Conservation (phyloP, 2,888 invertebrate species). For the Salticus scenicus region DNA sequence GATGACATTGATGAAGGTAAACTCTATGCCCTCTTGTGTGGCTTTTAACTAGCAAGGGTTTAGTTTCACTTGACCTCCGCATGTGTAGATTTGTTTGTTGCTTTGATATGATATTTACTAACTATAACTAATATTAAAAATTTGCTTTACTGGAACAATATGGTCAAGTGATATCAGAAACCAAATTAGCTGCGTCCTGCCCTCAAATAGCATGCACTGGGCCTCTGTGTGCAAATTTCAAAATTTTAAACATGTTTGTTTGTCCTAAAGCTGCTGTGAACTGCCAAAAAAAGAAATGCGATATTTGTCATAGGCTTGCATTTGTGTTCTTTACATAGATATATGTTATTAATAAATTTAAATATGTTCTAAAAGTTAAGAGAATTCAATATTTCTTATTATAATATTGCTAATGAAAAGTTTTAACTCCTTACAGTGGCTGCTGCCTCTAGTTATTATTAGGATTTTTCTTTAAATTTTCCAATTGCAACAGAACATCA, state of each 20-base stretch:
- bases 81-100: constrained; percentile 20
- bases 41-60: constrained; percentile 49
- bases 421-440: constrained; percentile 31
- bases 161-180: constrained; percentile 58
- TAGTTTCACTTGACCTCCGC: constrained; percentile 43
- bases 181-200: constrained; percentile 67
- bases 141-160: not conserved
- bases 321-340: constrained; percentile 62
- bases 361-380: not conserved
- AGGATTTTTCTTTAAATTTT: not conserved
- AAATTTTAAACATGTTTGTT: constrained; percentile 37
- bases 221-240: constrained; percentile 39
- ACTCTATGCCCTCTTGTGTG: constrained; percentile 61
- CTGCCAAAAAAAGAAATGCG: constrained; percentile 24
- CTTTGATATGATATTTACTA: constrained; percentile 14
- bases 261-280: constrained; percentile 46
- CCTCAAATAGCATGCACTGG: constrained; percentile 63
- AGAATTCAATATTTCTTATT: too few species aligned
- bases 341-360: not conserved
- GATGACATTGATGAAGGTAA: constrained; percentile 66
- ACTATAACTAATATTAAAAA: constrained; percentile 1
- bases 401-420: not conserved
- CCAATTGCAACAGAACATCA: constrained; percentile 52
- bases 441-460: constrained; percentile 43
- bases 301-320: constrained; percentile 57